Evolutionary conservation across 2,113 vertebrate genomes (phyloP).

Genomic region (Peromyscus leucopus): DNA sequence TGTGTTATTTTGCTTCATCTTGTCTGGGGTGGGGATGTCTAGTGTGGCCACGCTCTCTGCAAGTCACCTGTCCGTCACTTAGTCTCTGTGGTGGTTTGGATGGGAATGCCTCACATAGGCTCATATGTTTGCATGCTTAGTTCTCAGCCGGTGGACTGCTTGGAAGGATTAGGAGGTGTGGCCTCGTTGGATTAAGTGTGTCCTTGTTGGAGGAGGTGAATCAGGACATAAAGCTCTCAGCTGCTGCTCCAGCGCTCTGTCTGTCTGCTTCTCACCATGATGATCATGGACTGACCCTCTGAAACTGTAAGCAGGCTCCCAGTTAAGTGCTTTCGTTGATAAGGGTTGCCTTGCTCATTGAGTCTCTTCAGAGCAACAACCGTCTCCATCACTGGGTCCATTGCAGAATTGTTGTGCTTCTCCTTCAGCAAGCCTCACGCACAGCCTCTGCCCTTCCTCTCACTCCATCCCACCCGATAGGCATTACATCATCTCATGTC

Average conservation of each 20-base stretch:
- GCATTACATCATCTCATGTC: background rate
- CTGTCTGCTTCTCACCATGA: background rate
- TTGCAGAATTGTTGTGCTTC: background rate
- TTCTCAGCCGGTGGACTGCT: background rate
- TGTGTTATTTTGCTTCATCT: background rate
- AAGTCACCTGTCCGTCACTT: background rate
- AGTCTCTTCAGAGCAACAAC: background rate
- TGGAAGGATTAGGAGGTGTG: background rate
- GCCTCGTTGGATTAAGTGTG: background rate
- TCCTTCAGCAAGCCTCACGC: no score
- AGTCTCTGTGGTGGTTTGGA: background rate
- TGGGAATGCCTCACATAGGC: background rate
- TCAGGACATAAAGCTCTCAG: background rate
- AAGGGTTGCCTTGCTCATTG: background rate
- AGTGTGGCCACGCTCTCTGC: background rate
- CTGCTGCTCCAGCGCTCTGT: background rate
- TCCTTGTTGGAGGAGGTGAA: background rate
- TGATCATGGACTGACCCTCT: background rate
- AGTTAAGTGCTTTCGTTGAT: background rate
- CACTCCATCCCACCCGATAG: background rate
- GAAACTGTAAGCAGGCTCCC: background rate
- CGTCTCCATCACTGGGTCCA: background rate
- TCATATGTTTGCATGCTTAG: background rate
- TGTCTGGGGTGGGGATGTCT: background rate
- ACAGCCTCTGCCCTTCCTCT: background rate